A percentile compares a stretch with the other conserved stretches of the same genome.
Evolutionary conservation across 2,113 vertebrate species (phyloP).

Genomic region (Ophthalmolycus amberensis): DNA sequence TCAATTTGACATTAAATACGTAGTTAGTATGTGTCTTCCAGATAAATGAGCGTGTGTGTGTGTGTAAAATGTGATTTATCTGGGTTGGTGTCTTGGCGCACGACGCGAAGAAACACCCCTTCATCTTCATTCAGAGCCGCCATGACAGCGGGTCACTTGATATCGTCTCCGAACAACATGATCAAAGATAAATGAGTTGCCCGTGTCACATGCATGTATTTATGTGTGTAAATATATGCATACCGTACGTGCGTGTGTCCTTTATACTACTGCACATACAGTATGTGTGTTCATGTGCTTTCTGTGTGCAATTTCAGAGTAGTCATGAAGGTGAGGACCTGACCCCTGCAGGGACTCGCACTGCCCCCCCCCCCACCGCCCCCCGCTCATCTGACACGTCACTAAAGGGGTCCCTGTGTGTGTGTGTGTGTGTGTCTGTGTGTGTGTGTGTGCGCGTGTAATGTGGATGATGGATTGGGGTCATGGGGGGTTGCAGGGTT

Average conservation of each 20-base stretch:
- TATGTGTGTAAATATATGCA: neutral
- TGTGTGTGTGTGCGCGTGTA: constrained; percentile 37
- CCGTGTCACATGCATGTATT: neutral
- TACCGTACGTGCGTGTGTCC: neutral
- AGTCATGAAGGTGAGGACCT: constrained; percentile 29
- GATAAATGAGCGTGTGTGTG: constrained; percentile 40
- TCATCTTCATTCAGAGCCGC: constrained; percentile 60
- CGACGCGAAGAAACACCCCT: constrained; percentile 24
- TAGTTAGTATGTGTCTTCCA: constrained; percentile 46
- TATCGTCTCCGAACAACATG: constrained; percentile 55
- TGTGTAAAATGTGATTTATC: constrained; percentile 35
- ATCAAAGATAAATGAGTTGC: constrained; percentile 52
- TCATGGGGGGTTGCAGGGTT: constrained; percentile 75
- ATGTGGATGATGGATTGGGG: constrained; percentile 81
- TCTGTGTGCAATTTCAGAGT: neutral
- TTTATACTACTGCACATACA: neutral
- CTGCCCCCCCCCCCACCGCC: neutral
- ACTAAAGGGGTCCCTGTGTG: neutral
- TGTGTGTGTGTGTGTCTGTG: too few relatives aligned
- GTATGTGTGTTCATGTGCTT: neutral
- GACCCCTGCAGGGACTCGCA: constrained; percentile 17
- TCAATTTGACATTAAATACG: constrained; percentile 64
- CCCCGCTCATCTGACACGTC: constrained; percentile 20
- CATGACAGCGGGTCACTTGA: constrained; percentile 53
- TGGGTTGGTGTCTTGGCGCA: constrained; percentile 11